Conservation (phyloP, 2,888 invertebrate genomes). For the Leptopilina myrica region DNA sequence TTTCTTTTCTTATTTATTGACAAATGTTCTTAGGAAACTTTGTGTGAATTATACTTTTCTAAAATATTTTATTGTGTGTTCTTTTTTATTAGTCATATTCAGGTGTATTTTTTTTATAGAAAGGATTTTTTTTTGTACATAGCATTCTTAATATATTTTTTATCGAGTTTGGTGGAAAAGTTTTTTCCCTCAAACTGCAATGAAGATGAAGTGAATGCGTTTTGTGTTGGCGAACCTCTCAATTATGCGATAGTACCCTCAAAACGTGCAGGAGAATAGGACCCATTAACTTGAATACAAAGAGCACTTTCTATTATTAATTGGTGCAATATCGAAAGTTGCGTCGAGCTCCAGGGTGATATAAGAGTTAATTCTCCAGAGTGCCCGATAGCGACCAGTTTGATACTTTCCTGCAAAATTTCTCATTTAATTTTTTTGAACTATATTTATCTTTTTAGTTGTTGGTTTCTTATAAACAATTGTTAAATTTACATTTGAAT, state of each 20-base stretch:
- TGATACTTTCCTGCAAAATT: slow-evolving; percentile 54
- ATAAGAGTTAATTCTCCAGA: slow-evolving; percentile 67
- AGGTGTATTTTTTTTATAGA: too few species aligned
- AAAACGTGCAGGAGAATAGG: background rate
- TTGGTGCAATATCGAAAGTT: slow-evolving; percentile 59
- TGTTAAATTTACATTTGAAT: too few species aligned
- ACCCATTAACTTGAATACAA: slow-evolving; percentile 30
- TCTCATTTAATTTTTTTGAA: slow-evolving; percentile 48
- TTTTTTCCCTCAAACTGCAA: background rate
- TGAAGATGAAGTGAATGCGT: background rate
- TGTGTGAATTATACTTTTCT: too few species aligned
- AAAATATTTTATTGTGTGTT: too few species aligned
- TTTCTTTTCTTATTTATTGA: background rate
- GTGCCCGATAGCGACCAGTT: slow-evolving; percentile 62
- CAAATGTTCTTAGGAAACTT: background rate
- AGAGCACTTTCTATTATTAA: slow-evolving; percentile 59
- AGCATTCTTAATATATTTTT: background rate
- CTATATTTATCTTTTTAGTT: slow-evolving; percentile 22
- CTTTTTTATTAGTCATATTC: background rate
- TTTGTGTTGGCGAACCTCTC: background rate
- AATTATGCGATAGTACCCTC: slow-evolving; percentile 15
- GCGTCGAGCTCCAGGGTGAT: slow-evolving; percentile 58
- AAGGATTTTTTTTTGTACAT: too few species aligned
- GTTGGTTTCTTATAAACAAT: too few species aligned
- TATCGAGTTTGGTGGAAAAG: background rate